A percentile compares a stretch with the other conserved stretches of the same genome.
Evolutionary conservation across 2,113 vertebrate species (phyloP).

Genomic region (human (Homo sapiens)): GRCh38 chr12:28871001-28871500

Average conservation of each 20-base stretch:
- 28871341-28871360: background rate
- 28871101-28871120: background rate
- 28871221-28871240: background rate
- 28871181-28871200: background rate
- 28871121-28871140: background rate
- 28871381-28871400: background rate
- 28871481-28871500: conserved; percentile 57
- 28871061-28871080: background rate
- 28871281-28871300: background rate
- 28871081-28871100: too few species aligned
- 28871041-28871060: background rate
- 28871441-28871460: conserved; percentile 49
- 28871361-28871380: background rate
- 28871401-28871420: background rate
- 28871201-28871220: background rate
- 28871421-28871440: conserved; percentile 22
- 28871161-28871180: background rate
- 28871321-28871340: background rate
- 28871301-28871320: background rate
- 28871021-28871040: rapidly evolving
- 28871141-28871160: background rate
- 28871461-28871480: conserved; percentile 42
- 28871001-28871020: background rate
- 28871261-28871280: background rate
- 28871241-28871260: background rate